Evolutionary conservation across 2,888 invertebrate genomes (phyloP).

Genomic region (Drosophila pullipes): DNA sequence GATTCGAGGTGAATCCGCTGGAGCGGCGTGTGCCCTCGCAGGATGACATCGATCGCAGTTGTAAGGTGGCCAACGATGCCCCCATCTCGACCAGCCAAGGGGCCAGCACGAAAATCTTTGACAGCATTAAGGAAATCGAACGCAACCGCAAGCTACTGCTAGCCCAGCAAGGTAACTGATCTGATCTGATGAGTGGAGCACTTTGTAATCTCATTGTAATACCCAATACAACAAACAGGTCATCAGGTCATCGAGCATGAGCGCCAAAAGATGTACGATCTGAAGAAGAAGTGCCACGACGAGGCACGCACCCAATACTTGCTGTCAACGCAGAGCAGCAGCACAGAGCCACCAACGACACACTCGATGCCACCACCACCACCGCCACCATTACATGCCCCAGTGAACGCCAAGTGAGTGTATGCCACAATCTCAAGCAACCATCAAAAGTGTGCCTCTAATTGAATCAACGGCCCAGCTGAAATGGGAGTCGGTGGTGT

Average conservation of each 20-base stretch:
- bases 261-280: slow-evolving; percentile 93
- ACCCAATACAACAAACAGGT: slow-evolving; percentile 86
- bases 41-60: slow-evolving; percentile 94
- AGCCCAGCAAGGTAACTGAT: slow-evolving; percentile 92
- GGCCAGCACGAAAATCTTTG: slow-evolving; percentile 91
- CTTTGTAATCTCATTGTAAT: not conserved
- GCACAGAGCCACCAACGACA: slow-evolving; percentile 7
- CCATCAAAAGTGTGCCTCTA: slow-evolving; percentile 12
- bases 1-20: slow-evolving; percentile 85
- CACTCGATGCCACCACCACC: slow-evolving; percentile 9
- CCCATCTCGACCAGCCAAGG: slow-evolving; percentile 90
- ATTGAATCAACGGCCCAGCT: slow-evolving; percentile 55
- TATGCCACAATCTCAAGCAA: slow-evolving; percentile 1
- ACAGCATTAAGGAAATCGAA: slow-evolving; percentile 95
- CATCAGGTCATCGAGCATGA: slow-evolving; percentile 97
- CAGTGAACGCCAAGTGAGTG: slow-evolving; percentile 64
- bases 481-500: slow-evolving; percentile 1
- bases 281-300: slow-evolving; percentile 94
- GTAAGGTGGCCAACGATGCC: slow-evolving; percentile 94
- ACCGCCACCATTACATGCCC: slow-evolving; percentile 8
- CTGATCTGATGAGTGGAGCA: not conserved
- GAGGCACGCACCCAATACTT: slow-evolving; percentile 96
- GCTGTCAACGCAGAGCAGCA: slow-evolving; percentile 85
- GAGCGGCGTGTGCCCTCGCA: slow-evolving; percentile 89
- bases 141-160: slow-evolving; percentile 93